A percentile compares a stretch with the other conserved stretches of the same genome.
Evolutionary conservation across 1,140 invertebrate genomes (phyloP).

Genomic region (Hestina assimilis): DNA sequence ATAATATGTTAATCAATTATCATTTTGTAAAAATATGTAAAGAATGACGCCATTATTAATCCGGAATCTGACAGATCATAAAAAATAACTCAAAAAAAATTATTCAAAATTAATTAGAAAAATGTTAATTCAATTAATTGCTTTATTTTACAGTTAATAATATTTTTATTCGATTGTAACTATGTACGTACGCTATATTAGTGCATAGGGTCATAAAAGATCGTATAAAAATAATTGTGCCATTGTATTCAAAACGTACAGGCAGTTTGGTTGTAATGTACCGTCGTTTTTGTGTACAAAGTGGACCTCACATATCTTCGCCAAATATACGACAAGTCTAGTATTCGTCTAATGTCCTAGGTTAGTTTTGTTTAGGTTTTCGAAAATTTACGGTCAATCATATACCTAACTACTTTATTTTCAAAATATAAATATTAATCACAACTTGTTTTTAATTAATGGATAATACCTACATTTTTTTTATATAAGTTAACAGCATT

Average conservation of each 20-base stretch:
- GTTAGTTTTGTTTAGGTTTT: conserved; percentile 38
- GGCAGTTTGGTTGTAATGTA: conserved; percentile 54
- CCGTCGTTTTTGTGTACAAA: conserved; percentile 62
- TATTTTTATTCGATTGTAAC: neutral
- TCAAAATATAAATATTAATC: neutral
- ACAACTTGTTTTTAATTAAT: too few species aligned
- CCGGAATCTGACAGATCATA: too few species aligned
- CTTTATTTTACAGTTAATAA: neutral
- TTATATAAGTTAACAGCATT: too few species aligned
- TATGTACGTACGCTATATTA: conserved; percentile 24
- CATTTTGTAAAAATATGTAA: too few species aligned
- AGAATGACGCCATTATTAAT: too few species aligned
- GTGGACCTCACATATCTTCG: conserved; percentile 56
- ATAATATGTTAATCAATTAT: too few species aligned
- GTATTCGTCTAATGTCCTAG: conserved; percentile 31
- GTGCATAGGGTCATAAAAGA: conserved; percentile 44
- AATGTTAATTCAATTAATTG: too few species aligned
- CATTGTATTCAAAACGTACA: conserved; percentile 72
- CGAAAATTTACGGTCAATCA: too few species aligned
- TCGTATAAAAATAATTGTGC: conserved; percentile 58
- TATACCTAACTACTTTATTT: neutral
- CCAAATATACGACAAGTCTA: neutral
- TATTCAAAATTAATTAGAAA: too few species aligned
- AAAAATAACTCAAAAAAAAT: too few species aligned
- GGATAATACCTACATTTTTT: too few species aligned